A percentile compares a stretch with the other conserved stretches of the same genome.
These are phyloP conservation scores for Erythrocebus patas DNA, from an alignment of 2,113 vertebrate genomes.

Conservation along the genomic window DNA sequence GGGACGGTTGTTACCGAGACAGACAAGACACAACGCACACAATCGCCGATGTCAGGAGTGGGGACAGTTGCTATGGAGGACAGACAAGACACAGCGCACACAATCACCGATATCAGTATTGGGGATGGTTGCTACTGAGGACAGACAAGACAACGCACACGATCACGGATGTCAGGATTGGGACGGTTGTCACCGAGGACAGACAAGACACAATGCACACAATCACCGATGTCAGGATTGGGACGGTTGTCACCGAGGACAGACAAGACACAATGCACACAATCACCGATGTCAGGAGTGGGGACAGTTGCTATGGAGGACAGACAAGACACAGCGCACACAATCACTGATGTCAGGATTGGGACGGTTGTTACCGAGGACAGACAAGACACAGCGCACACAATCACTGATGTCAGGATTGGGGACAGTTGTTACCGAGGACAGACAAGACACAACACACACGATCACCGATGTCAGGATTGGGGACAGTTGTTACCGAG, in stretches of 20 bases:
- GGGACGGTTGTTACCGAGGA: rapidly evolving
- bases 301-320: rapidly evolving
- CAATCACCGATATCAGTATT: rapidly evolving
- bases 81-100: too few species aligned
- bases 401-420: rapidly evolving
- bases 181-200: rapidly evolving
- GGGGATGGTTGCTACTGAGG: rapidly evolving
- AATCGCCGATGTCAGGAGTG: rapidly evolving
- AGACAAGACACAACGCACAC: rapidly evolving
- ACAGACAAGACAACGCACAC: rapidly evolving
- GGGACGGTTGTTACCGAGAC: not conserved
- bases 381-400: too few species aligned
- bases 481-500: rapidly evolving
- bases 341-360: rapidly evolving
- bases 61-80: rapidly evolving
- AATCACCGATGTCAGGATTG: rapidly evolving
- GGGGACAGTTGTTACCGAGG: too few species aligned
- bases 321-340: too few species aligned
- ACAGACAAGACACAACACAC: too few species aligned
- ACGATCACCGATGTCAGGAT: rapidly evolving
- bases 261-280: too few species aligned
- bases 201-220: too few species aligned
- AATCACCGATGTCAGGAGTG: rapidly evolving
- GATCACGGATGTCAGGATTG: rapidly evolving
- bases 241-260: rapidly evolving